Conservation (phyloP, 2,113 vertebrate species). For the Morone chrysops region DNA sequence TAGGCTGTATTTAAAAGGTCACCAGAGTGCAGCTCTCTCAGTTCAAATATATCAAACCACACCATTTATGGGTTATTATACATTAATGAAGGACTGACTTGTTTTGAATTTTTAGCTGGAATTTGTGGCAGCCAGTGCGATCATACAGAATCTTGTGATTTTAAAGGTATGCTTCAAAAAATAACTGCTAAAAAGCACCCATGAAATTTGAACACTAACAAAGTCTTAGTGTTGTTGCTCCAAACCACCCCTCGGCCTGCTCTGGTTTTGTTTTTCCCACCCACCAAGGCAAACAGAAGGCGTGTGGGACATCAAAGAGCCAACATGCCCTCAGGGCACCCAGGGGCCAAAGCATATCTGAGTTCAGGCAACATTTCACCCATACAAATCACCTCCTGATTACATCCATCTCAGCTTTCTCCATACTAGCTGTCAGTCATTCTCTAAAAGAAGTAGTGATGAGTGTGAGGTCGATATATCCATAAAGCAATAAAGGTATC, state of each 20-base stretch:
- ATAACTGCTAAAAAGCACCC: constrained; percentile 55
- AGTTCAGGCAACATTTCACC: constrained; percentile 53
- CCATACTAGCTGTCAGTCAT: constrained; percentile 25
- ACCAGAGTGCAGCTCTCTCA: constrained; percentile 17
- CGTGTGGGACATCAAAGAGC: constrained; percentile 72
- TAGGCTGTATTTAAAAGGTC: constrained; percentile 19
- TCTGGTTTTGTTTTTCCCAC: constrained; percentile 78
- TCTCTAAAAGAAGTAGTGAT: constrained; percentile 16
- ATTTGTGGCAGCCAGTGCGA: constrained; percentile 42
- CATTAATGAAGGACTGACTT: constrained; percentile 52
- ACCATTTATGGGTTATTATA: constrained; percentile 47
- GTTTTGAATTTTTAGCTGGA: constrained; percentile 51
- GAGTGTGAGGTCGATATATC: constrained; percentile 23
- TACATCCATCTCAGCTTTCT: constrained; percentile 20
- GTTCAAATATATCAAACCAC: constrained; percentile 40
- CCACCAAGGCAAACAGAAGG: constrained; percentile 70
- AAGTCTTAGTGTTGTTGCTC: constrained; percentile 64
- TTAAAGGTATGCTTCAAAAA: constrained; percentile 59
- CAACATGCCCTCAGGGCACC: constrained; percentile 39
- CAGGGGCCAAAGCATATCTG: constrained; percentile 53
- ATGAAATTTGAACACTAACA: constrained; percentile 65
- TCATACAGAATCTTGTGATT: constrained; percentile 65
- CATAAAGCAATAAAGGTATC: constrained; percentile 17
- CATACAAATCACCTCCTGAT: constrained; percentile 59
- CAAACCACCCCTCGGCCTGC: constrained; percentile 44